Percentiles rank a stretch among this genome's conserved stretches.
Evolutionary conservation across 2,797 vertebrate species (phyloP).

Genomic region (Hyperoplus lanceolatus): DNA sequence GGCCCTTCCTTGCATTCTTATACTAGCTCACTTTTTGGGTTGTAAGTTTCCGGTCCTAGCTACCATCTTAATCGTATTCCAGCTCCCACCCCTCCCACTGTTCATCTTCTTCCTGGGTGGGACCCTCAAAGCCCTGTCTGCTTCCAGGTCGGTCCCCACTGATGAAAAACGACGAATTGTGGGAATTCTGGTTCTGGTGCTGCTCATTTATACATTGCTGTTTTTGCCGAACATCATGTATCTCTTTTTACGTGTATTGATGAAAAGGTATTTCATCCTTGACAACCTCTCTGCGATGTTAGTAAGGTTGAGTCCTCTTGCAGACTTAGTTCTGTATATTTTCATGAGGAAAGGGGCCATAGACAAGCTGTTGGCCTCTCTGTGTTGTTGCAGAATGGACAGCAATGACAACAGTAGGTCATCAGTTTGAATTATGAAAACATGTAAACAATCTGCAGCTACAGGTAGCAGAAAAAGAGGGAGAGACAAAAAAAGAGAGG

Average conservation of each 20-base stretch:
- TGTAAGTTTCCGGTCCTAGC: rapidly evolving
- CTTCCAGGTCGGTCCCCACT: background rate
- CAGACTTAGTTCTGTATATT: too few relatives aligned
- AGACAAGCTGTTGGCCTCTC: too few relatives aligned
- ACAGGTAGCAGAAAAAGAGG: background rate
- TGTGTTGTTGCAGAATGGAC: too few relatives aligned
- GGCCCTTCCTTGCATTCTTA: background rate
- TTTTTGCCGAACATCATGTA: background rate
- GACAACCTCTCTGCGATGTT: too few relatives aligned
- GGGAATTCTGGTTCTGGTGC: background rate
- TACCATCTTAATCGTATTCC: too few relatives aligned
- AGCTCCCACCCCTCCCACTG: constrained; percentile 14
- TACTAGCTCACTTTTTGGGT: background rate
- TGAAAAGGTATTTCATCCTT: background rate
- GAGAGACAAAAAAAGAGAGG: too few relatives aligned
- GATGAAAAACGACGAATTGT: constrained; percentile 15
- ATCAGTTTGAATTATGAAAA: too few relatives aligned
- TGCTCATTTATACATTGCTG: constrained; percentile 12
- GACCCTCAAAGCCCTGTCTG: constrained; percentile 21
- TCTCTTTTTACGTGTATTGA: too few relatives aligned
- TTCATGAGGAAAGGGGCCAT: too few relatives aligned
- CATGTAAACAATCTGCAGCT: too few relatives aligned
- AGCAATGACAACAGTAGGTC: too few relatives aligned
- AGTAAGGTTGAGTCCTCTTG: constrained; percentile 13
- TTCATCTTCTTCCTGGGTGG: constrained; percentile 12